Evolutionary conservation across 2,113 vertebrate species (phyloP), one percentile per base, ranked within the genome.

Genomic region (Panurus biarmicus): DNA sequence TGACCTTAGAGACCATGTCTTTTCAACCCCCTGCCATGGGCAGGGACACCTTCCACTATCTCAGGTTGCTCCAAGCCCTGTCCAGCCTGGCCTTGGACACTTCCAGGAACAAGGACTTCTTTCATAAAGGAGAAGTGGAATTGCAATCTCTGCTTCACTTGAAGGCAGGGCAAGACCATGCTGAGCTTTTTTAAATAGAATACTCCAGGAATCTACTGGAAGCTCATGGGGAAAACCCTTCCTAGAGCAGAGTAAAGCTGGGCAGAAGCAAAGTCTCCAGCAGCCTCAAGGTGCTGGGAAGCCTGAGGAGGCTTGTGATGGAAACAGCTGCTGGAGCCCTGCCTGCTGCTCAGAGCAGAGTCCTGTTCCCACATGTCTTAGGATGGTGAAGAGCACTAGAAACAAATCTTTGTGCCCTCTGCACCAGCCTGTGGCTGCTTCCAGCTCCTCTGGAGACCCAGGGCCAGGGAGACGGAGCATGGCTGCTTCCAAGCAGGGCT

Each of bases 341-440:
- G 10, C 28, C 47, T 53, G 54, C 66, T 69, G 35, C 89, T 65
- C 54, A n/a, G 71, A 44, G 40, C 33, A 36, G 16, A 53, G 42
- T 36, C 44, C 11, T 48, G 38, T 38, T 78, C 21, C 51, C 44
- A 53, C 26, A 0, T 35, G n/a, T 16, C n/a, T 62, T 64, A 2
- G 5, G 22, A 19, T 15, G 15, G 42, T 1, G 12, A 72, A 22
- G 26, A 51, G 5, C 5, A 2, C 45, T 33, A 85, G 28, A 42
- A n/a, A 71, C 36, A 54, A 42, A 29, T 22, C 13, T 58, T 42
- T 0, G 0, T 1, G 2, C 9, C 28, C 50, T 58, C 53, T 36
- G 28, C 48, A 61, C 31, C 53, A 40, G 35, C 21, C 44, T 20
- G 45, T 79, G 66, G 29, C 79, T 61, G 29, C 53, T 72, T 51